Base-by-base conservation (phyloP, 2,888 invertebrate genomes). In the Nomada flava region DNA sequence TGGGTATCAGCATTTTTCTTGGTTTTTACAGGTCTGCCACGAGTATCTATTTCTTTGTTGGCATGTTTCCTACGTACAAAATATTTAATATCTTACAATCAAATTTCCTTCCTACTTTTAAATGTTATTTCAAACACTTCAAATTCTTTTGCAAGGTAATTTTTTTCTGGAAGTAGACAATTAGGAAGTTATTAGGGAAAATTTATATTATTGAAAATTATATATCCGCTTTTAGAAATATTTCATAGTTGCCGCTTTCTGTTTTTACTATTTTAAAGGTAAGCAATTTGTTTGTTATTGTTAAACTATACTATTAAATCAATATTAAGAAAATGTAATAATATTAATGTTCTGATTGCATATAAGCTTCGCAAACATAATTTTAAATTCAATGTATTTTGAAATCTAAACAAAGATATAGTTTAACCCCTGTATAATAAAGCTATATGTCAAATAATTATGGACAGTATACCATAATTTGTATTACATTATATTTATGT, bases 31-130 rank as follows among this genome's bases (percentile, higher is more conserved):
- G 87, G 81, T 67, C 87, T 90, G 10, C 94, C 93, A 75, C 93
- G 94, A 60, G 93, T 93, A 90, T 95, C 95, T 88, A 95, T 96
- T 85, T 95, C 95, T 67, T 95, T 95, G 90, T 95, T 95, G 0
- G 95, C 96, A 93, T 96, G 96, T 94, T 95, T 95, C 86, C 96
- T 96, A 87, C 55, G 90, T 47, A 65, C 9, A 73, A 15, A 71
- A 71, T 63, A 83, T 82, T 65, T 44, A 18, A 79, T 44, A 23
- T 50, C 70, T 71, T 67, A n/a, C 42, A 71, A 80, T 83, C 63
- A 67, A 50, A 50, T 52, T 44, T 57, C 44, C 52, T 44, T 57
- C 52, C 52, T 44, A 62, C 72, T 29, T 53, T 47, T 70, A 36
- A 79, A 53, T 20, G 42, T 50, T 47, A 5, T 42, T 64, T 63